Base-by-base conservation (phyloP, 2,888 invertebrate species). In the Xylota sylvarum region DNA sequence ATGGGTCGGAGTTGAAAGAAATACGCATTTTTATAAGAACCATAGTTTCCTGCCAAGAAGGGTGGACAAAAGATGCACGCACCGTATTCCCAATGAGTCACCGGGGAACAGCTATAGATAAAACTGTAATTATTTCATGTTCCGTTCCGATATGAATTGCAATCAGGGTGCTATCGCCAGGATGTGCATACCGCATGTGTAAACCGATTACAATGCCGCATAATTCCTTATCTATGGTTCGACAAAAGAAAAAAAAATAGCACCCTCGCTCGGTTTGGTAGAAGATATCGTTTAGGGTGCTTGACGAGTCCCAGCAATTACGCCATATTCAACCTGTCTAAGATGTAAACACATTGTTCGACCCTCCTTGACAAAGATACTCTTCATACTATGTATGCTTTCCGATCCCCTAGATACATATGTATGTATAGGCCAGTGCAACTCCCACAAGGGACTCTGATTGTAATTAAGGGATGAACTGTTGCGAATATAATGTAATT, bases 401-500 rank as follows among this genome's bases (percentile, higher is more conserved):
- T 52, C 35, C 69, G 43, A 52, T 46, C 37, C 77, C 55, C 60
- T 60, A n/a, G n/a, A n/a, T n/a, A n/a, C n/a, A n/a, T n/a, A n/a
- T n/a, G n/a, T n/a, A n/a, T n/a, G n/a, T n/a, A 72, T 56, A 77
- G 50, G 58, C 46, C 70, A 40, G 14, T 76, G 81, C 70, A 72
- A 73, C 62, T 48, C 77, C 77, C 86, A 70, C 77, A 69, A 86
- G 86, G 82, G 86, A 78, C 62, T 52, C 55, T 72, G 77, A 78
- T 78, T 82, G 86, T 86, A 86, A 86, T 86, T 86, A 86, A 86
- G 82, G 86, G 86, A 86, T 82, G 86, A 86, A 86, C 86, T 86
- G 86, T 86, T 82, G 86, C 86, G 82, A 86, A 77, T 73, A 56
- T 86, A 86, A 82, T 82, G 86, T 86, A 86, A 86, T 86, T 86